A percentile compares a stretch with the other conserved stretches of the same genome.
Conservation (phyloP, 2,113 vertebrate species). For the Thryonomys swinderianus region DNA sequence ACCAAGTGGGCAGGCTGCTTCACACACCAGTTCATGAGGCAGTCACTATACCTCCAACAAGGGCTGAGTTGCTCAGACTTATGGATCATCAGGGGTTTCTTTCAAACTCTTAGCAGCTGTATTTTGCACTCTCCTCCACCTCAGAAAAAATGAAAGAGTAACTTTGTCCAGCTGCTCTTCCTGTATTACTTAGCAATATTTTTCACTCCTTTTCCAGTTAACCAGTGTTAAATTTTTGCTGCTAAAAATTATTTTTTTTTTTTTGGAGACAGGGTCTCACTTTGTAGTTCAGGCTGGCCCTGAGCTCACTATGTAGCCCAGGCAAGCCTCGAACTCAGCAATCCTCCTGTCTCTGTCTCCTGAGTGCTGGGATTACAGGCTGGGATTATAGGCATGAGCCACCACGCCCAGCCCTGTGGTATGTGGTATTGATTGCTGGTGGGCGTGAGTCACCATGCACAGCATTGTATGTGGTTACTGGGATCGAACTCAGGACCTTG, state of each 20-base stretch:
- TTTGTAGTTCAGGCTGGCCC: no score
- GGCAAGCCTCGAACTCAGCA: no score
- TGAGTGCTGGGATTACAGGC: no score
- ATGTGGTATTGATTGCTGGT: no score
- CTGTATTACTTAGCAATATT: neutral
- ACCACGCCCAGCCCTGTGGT: no score
- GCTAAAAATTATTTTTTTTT: neutral
- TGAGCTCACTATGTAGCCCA: no score
- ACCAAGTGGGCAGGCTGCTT: neutral
- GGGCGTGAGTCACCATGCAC: no score
- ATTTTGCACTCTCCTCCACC: neutral
- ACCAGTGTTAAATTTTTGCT: conserved; percentile 33
- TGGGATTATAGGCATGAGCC: no score
- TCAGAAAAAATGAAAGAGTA: neutral
- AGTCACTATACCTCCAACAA: neutral
- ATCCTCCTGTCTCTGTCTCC: no score
- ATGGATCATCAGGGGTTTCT: neutral
- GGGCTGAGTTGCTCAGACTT: neutral
- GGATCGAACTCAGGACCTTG: no score
- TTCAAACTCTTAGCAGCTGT: neutral
- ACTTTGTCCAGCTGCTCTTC: neutral
- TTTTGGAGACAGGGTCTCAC: no score
- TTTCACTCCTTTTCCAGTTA: neutral
- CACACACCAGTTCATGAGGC: neutral
- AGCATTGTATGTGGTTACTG: no score